A percentile compares a stretch with the other conserved stretches of the same genome.
Conservation (phyloP, 2,888 invertebrate species). For the Strigamia crassipes region DNA sequence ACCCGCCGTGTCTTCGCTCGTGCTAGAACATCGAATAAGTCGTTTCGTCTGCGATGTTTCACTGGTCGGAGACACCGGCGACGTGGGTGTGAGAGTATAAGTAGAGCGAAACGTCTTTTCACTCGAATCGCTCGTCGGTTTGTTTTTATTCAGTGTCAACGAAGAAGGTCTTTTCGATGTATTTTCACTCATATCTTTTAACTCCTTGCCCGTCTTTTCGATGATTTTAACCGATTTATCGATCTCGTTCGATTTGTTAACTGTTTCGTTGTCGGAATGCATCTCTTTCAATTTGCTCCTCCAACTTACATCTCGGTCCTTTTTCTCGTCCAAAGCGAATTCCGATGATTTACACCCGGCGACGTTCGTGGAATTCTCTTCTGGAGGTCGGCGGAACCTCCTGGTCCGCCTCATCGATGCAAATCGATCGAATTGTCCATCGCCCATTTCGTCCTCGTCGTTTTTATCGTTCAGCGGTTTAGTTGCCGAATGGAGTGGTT, state of each 20-base stretch:
- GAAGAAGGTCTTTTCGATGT: neutral
- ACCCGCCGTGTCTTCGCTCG: conserved; percentile 10
- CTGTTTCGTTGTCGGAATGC: neutral
- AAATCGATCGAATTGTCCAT: conserved; percentile 81
- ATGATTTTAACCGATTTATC: conserved; percentile 49
- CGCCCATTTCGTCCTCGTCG: conserved; percentile 61
- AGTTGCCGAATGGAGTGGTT: conserved; percentile 46
- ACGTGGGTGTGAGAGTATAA: conserved; percentile 47
- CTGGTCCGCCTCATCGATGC: conserved; percentile 80
- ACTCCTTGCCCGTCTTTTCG: conserved; percentile 49
- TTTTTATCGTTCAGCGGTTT: conserved; percentile 45
- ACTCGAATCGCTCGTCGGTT: neutral
- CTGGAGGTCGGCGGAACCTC: conserved; percentile 73
- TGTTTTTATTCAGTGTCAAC: neutral
- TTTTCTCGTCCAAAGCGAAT: neutral
- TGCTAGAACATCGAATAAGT: conserved; percentile 39
- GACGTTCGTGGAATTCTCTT: conserved; percentile 60
- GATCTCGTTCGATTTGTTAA: conserved; percentile 43
- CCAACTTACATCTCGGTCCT: neutral
- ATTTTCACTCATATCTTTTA: conserved; percentile 45
- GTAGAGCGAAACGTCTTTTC: conserved; percentile 48
- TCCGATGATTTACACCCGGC: neutral
- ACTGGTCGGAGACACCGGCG: conserved; percentile 46
- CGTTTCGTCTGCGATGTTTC: conserved; percentile 45
- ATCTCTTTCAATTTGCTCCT: conserved; percentile 19